These are phyloP conservation scores for Anser cygnoides DNA, from an alignment of 2,113 vertebrate species.

Conservation along the genomic window DNA sequence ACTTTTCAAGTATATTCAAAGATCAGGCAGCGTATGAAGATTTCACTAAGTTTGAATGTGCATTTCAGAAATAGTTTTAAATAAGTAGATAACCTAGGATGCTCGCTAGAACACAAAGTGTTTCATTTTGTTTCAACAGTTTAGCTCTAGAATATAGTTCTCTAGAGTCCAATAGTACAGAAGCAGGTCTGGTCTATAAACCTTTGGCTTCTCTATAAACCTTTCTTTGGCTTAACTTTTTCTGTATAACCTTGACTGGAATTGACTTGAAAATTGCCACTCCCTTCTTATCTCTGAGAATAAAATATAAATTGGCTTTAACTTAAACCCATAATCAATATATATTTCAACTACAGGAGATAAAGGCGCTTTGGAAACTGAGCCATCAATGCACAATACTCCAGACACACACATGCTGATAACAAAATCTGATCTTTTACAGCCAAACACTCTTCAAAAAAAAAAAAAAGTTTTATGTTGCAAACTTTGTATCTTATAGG, in stretches of 20 bases:
- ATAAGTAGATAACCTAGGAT: background rate
- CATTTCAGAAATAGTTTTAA: background rate
- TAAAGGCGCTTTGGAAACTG: background rate
- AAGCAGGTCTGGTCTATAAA: background rate
- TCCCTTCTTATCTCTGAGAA: background rate
- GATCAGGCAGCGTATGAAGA: background rate
- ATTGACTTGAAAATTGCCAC: background rate
- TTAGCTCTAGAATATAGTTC: background rate
- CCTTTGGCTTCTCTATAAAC: background rate
- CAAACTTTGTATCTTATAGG: background rate
- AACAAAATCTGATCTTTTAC: background rate
- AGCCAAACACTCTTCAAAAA: background rate
- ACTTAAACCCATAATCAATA: conserved; percentile 4
- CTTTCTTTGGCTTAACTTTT: background rate
- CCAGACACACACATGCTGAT: background rate
- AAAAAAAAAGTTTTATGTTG: background rate
- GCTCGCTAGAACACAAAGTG: background rate
- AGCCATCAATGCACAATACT: background rate
- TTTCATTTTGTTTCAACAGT: background rate
- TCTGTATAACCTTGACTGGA: background rate
- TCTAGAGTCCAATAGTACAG: background rate
- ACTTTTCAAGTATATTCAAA: background rate
- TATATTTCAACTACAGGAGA: background rate
- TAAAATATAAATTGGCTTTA: background rate
- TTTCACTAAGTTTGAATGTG: background rate